Base-by-base conservation (phyloP, 1,140 invertebrate species). In the Sycophila sp. region DNA sequence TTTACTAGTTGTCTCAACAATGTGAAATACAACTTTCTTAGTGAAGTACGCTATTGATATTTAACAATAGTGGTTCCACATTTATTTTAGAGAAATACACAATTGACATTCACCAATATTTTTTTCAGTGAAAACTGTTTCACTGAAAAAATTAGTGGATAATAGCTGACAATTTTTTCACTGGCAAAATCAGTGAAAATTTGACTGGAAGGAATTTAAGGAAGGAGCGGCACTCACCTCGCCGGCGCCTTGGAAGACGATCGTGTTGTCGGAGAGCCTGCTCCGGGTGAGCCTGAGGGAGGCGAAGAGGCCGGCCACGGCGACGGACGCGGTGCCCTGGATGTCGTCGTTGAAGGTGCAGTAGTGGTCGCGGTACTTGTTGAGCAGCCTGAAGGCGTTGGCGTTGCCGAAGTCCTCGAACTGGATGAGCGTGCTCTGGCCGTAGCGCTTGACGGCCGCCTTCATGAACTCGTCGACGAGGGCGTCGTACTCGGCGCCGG, bases 391-490 rank as follows among this genome's bases (percentile, higher is more conserved):
- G 85, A 97, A 97, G 4, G 97, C 96, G 85, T 97, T 98, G 0
- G 90, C 86, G 74, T 97, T 96, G 6, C 91, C 96, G 81, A 99
- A 99, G 86, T 99, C 96, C 87, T 98, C 96, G 86, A 98, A 98
- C 85, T 98, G 93, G 58, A 95, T 95, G 6, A 96, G 86, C 36
- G 91, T 92, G 78, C 93, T 95, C 78, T 93, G 91, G 0, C 94
- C 94, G 78, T 91, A 98, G 73, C 95, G 90, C 68, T 90, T 89
- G 0, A 98, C 92, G 17, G 92, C 93, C 0, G 97, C 95, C 51
- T 91, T 80, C 96, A 99, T 98, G 81, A 99, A 99, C 87, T 99
- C 98, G 51, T 99, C 97, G 40, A 99, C 87, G 70, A 99, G 94
- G 7, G 94, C 93, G 80, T 99, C 96, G 84, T 98, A 99, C 64